Evolutionary conservation across 2,888 invertebrate species (phyloP), one percentile per base, ranked within the genome.

Genomic region (Pollenia labialis): DNA sequence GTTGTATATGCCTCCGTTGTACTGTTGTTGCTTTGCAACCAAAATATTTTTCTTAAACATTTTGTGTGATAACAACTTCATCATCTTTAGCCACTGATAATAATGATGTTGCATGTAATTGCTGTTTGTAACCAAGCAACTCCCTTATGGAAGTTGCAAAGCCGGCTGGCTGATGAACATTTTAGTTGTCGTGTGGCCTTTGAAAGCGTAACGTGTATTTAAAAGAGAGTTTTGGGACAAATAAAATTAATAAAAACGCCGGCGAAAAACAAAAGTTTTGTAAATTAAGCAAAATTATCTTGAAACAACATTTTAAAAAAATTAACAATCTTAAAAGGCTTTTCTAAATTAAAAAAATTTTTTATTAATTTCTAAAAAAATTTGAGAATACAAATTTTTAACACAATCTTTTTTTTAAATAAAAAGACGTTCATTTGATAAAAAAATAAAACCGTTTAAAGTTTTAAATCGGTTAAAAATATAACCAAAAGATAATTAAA

Each of bases 151-250:
- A 81, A 84, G 87, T 87, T 87, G 84, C 58, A 76, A 74, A 74
- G 81, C 76, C 72, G 84, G 81, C 81, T n/a, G 6, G 6, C 32
- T 32, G 32, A 32, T 32, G 32, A 32, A 60, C 44, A 44, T 50
- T 32, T 87, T 62, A 89, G 89, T 89, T 83, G 85, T 72, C 72
- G 87, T 84, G 77, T 87, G 88, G 72, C 71, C 76, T 74, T 88
- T 86, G 32, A 69, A 77, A 69, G 87, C 40, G 82, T 86, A 69
- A 77, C 16, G 42, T 85, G 85, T 83, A 16, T 66, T 32, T 0
- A 32, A 32, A 6, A 32, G 32, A 32, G 32, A 32, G 6, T 32
- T 32, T 32, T 32, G 32, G 4, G 16, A 6, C 2, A 23, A 69
- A 71, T 11, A 40, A 46, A 71, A 58, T 40, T 7, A 32, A 32